Percentiles rank a stretch among this genome's conserved stretches.
phyloP scores from a whole-genome alignment of 2,888 invertebrate species.

The Chloromyia formosa region DNA sequence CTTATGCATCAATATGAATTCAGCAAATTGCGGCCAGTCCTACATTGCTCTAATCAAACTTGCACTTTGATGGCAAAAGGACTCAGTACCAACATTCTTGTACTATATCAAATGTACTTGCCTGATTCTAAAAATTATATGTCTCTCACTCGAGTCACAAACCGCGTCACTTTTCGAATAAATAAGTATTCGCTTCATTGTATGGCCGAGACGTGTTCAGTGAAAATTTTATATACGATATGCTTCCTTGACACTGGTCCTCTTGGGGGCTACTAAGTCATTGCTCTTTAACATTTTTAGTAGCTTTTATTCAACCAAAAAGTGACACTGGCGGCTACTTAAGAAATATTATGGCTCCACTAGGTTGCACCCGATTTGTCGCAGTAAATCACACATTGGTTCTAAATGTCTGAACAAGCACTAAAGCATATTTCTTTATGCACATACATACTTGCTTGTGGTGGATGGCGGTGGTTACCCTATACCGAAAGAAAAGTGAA shows the following conservation, averaged over 20 bases:
- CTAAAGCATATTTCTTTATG: not conserved
- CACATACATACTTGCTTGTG: not conserved
- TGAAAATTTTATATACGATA: not conserved
- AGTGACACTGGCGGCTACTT: not conserved
- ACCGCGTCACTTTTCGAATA: too few relatives aligned
- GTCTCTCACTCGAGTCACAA: too few relatives aligned
- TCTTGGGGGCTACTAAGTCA: not conserved
- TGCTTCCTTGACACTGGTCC: not conserved
- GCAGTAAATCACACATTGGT: not conserved
- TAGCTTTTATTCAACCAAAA: not conserved
- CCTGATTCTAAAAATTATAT: too few relatives aligned
- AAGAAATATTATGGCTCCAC: not conserved
- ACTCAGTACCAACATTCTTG: too few relatives aligned
- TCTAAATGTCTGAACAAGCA: not conserved
- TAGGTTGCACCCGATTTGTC: not conserved
- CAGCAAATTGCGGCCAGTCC: too few relatives aligned
- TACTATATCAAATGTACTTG: too few relatives aligned
- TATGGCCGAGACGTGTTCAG: not conserved
- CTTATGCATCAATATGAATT: too few relatives aligned
- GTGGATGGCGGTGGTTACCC: not conserved
- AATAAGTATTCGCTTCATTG: too few relatives aligned
- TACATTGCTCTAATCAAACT: too few relatives aligned
- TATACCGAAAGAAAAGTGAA: not conserved
- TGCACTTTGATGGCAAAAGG: too few relatives aligned
- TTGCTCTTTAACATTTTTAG: not conserved